Percentiles rank a stretch among this genome's conserved stretches.
These are phyloP conservation scores for Lobophora halterata DNA, from an alignment of 2,888 invertebrate genomes.

Conservation along the genomic window DNA sequence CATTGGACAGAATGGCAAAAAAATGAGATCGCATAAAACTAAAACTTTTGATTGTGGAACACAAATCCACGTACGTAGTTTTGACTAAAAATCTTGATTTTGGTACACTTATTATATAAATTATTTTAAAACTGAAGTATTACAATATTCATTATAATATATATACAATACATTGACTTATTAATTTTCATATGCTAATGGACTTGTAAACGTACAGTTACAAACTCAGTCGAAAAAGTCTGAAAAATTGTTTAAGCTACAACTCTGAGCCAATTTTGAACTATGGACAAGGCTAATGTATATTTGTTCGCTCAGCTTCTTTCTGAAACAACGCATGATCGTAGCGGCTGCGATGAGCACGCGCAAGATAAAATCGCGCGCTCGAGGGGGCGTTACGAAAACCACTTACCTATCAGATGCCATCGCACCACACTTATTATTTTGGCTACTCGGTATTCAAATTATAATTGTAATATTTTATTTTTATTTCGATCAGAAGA, in stretches of 20 bases:
- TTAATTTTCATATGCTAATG: no score
- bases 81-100: no score
- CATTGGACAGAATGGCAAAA: neutral
- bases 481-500: slow-evolving; percentile 46
- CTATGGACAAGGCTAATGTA: slow-evolving; percentile 38
- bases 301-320: slow-evolving; percentile 51
- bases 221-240: no score
- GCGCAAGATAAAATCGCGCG: slow-evolving; percentile 65
- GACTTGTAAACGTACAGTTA: no score
- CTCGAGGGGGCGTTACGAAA: slow-evolving; percentile 75
- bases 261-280: neutral
- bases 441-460: slow-evolving; percentile 69
- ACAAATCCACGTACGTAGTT: no score
- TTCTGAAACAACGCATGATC: slow-evolving; percentile 51
- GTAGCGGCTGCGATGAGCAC: slow-evolving; percentile 51
- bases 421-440: slow-evolving; percentile 67
- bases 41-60: no score
- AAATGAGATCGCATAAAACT: no score
- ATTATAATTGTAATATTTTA: slow-evolving; percentile 50
- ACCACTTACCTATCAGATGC: slow-evolving; percentile 75
- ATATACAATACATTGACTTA: no score
- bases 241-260: no score
- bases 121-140: no score
- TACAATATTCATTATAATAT: no score
- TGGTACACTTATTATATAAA: no score